phyloP scores from a whole-genome alignment of 2,113 vertebrate genomes.

The Platichthys flesus region DNA sequence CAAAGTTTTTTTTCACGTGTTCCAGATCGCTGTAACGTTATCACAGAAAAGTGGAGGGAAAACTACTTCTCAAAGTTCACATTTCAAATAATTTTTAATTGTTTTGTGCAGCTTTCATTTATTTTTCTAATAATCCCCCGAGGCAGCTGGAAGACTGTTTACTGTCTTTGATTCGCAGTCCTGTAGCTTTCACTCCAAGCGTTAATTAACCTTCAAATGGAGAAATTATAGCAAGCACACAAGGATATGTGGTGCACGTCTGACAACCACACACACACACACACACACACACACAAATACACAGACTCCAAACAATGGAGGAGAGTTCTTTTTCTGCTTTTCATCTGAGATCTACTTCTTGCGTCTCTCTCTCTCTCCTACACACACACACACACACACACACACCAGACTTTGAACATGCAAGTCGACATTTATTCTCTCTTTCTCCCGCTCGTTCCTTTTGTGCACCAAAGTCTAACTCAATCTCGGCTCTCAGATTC shows the following conservation, averaged over 20 bases:
- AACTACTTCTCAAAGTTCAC: slow-evolving; percentile 66
- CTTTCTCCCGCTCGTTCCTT: slow-evolving; percentile 57
- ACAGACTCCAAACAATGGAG: slow-evolving; percentile 52
- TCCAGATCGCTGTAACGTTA: slow-evolving; percentile 62
- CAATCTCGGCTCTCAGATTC: slow-evolving; percentile 60
- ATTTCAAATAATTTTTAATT: slow-evolving; percentile 78
- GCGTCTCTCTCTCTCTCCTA: slow-evolving; percentile 25
- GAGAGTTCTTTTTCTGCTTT: slow-evolving; percentile 35
- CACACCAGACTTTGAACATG: slow-evolving; percentile 47
- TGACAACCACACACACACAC: slow-evolving; percentile 19
- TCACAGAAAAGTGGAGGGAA: slow-evolving; percentile 46
- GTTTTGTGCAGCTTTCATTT: slow-evolving; percentile 76
- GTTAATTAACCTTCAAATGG: slow-evolving; percentile 83
- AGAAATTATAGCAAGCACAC: slow-evolving; percentile 67
- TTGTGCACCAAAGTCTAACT: slow-evolving; percentile 72
- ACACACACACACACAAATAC: background rate
- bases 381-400: background rate
- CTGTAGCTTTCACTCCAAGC: slow-evolving; percentile 77
- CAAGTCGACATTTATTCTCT: slow-evolving; percentile 68
- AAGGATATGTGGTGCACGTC: slow-evolving; percentile 22
- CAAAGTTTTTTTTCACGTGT: slow-evolving; percentile 52
- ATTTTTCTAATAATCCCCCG: slow-evolving; percentile 77
- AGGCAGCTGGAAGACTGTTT: slow-evolving; percentile 71
- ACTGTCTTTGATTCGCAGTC: slow-evolving; percentile 78
- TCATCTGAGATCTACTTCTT: slow-evolving; percentile 71